Percentiles rank a stretch among this genome's conserved stretches.
These are phyloP conservation scores for Nylanderia fulva DNA, from an alignment of 1,140 invertebrate species.

Conservation along the genomic window DNA sequence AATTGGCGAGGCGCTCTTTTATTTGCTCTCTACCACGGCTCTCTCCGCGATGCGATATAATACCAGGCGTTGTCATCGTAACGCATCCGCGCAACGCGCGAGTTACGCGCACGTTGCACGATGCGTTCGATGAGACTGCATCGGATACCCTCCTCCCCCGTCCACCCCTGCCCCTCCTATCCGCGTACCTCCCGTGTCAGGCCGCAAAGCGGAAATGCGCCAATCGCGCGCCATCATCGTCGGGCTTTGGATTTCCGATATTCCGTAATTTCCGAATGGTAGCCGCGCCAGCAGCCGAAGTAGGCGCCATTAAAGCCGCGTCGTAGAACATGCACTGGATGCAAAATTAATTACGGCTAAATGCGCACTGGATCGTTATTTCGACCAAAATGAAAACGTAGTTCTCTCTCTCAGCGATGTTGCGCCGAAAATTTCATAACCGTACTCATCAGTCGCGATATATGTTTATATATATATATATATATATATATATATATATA, in stretches of 20 bases:
- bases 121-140: conserved; percentile 36
- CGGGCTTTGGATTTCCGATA: conserved; percentile 72
- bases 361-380: conserved; percentile 61
- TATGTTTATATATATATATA: too few species aligned
- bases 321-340: conserved; percentile 52
- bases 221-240: conserved; percentile 73
- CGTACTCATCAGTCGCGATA: neutral
- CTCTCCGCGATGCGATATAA: conserved; percentile 19
- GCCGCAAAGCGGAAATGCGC: conserved; percentile 70
- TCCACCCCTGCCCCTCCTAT: too few species aligned
- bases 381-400: conserved; percentile 29
- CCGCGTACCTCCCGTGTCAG: neutral
- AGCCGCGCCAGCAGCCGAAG: conserved; percentile 44
- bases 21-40: conserved; percentile 22
- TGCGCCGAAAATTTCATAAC: conserved; percentile 31
- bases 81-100: conserved; percentile 52
- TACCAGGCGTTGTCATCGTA: conserved; percentile 53
- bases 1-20: conserved; percentile 55
- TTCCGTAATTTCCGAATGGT: conserved; percentile 69
- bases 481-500: too few species aligned
- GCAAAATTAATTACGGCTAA: conserved; percentile 70
- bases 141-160: neutral
- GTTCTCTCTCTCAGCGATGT: neutral
- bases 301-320: conserved; percentile 61
- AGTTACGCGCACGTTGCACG: neutral